These are phyloP conservation scores for Engystomops pustulosus DNA, from an alignment of 2,113 vertebrate genomes.

Conservation along the genomic window DNA sequence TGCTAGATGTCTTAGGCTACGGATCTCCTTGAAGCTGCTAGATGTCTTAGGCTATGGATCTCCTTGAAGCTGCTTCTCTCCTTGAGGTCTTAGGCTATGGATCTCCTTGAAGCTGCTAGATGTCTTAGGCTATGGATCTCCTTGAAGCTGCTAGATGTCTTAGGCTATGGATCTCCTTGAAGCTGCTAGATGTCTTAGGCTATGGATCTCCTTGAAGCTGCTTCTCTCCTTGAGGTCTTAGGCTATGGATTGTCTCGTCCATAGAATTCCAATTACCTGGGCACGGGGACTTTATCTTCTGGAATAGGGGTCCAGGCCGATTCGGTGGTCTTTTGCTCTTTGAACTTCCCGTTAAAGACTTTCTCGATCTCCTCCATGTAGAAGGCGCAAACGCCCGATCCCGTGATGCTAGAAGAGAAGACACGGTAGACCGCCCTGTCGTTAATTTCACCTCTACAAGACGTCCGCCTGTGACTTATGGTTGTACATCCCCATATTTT, in stretches of 20 bases:
- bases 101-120: not conserved
- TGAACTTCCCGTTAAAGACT: slow-evolving; percentile 89
- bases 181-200: not conserved
- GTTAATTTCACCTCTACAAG: not conserved
- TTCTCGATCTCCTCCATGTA: slow-evolving; percentile 94
- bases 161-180: not conserved
- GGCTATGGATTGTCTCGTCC: not conserved
- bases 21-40: not conserved
- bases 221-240: not conserved
- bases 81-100: not conserved
- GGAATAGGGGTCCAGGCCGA: slow-evolving; percentile 87
- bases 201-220: not conserved
- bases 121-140: not conserved
- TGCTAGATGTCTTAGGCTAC: not conserved
- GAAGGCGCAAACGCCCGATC: slow-evolving; percentile 93
- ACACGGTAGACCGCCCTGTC: too few relatives aligned
- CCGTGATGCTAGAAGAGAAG: slow-evolving; percentile 83
- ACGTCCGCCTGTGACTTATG: not conserved
- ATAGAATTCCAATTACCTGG: slow-evolving; percentile 77
- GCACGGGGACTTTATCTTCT: slow-evolving; percentile 88
- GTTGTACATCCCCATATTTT: not conserved
- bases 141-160: too few relatives aligned
- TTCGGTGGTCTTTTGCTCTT: slow-evolving; percentile 86
- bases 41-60: not conserved
- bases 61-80: not conserved